Evolutionary conservation across 2,888 invertebrate genomes (phyloP), one percentile per base, ranked within the genome.

Genomic region (Alentia gelatinosa): DNA sequence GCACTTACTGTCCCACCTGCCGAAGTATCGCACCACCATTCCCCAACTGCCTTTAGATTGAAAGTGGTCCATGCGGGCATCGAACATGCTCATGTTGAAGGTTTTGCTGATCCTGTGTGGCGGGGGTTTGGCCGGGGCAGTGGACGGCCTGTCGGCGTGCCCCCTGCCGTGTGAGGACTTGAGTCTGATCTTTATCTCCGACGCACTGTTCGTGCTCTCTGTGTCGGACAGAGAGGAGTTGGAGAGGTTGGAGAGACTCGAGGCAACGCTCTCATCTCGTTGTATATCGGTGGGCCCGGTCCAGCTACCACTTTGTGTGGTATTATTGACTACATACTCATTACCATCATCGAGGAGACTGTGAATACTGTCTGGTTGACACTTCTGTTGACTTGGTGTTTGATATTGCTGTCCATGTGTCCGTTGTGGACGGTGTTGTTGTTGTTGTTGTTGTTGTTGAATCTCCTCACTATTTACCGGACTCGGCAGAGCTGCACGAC

Each of bases 1-100:
- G 30, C n/a, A 92, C 95, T 94, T 93, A 95, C 95, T 94, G 79
- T 93, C 93, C 95, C 95, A 95, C 30, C 79, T 92, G 35, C 94
- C 94, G 35, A 91, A 93, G 90, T 93, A 93, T 30, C 94, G 93
- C 23, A 94, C 91, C 0, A 95, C 91, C 12, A 93, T 91, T 30
- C 93, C 93, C 95, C 95, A 95, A 0, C 94, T 92, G 4, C 95
- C 95, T 83, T 93, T 93, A 1, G 94, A 93, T 47, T 94, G 93
- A 93, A 95, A 95, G 92, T 93, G 93, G 91, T 95, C 95, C 23
- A 92, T 89, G 23, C 89, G 86, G 0, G 92, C 68, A 35, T 92
- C 92, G 89, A 92, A 92, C 74, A 92, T 89, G 47, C 83, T 83
- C 5, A 79, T 9, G 19, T 79, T 33, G 47, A 33, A 47, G 1